phyloP scores from a whole-genome alignment of 2,113 vertebrate species.

The Nothobranchius kuhntae region DNA sequence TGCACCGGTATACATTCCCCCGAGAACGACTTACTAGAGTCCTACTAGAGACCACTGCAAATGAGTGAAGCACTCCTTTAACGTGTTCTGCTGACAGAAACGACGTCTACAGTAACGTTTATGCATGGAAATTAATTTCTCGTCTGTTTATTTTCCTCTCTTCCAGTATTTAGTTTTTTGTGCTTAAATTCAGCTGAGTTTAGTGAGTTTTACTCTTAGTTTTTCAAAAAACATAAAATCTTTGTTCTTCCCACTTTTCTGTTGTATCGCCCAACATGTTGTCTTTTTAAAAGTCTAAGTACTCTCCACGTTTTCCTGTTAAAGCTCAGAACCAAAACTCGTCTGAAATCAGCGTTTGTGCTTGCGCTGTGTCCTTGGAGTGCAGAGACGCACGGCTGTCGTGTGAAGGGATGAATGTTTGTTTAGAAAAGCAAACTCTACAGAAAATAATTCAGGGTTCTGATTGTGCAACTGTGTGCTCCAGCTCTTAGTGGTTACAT shows the following conservation, averaged over 20 bases:
- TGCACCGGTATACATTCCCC: no score
- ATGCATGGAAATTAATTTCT: neutral
- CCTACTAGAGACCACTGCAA: no score
- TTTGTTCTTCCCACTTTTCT: neutral
- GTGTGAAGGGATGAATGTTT: conserved; percentile 33
- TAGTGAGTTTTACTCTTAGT: neutral
- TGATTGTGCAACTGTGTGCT: conserved; percentile 39
- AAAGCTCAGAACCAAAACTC: conserved; percentile 2
- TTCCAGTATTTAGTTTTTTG: neutral
- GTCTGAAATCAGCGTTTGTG: conserved; percentile 15
- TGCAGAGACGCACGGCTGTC: conserved; percentile 39
- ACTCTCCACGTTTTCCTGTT: neutral
- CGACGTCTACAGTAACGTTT: neutral
- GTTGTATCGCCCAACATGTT: conserved; percentile 18
- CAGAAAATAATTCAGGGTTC: conserved; percentile 25
- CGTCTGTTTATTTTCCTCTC: neutral
- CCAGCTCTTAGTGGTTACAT: conserved; percentile 50
- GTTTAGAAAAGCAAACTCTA: conserved; percentile 22
- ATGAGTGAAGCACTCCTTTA: neutral
- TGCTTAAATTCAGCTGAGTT: neutral
- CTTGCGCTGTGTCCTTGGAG: conserved; percentile 36
- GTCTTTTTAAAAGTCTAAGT: neutral
- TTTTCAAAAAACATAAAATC: neutral
- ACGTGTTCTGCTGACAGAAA: neutral
- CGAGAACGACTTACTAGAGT: no score